Base-by-base conservation (phyloP, 2,888 invertebrate species). In the Aricia artaxerxes region DNA sequence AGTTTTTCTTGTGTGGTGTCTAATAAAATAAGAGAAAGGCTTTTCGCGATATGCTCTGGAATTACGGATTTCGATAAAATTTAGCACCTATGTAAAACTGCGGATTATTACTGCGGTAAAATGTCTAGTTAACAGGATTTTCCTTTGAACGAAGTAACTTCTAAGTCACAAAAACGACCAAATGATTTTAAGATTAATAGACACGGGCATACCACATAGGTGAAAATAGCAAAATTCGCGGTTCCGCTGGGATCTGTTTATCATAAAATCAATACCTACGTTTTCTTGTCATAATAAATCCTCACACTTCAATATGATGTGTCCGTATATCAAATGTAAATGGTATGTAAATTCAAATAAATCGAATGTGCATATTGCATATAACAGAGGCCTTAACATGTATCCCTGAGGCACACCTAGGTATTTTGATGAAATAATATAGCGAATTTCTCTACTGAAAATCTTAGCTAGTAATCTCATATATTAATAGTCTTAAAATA, bases 281-380 rank as follows among this genome's bases (percentile, higher is more conserved):
- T 1, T 57, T 57, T 57, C 49, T 16, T 16, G 57, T 57, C 57
- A 57, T 16, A 57, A 57, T 57, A 57, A 4, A 57, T 57, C 57
- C 57, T 57, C 57, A 57, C 13, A 16, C 57, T 57, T 57, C 57
- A 57, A 57, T 57, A 57, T 57, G 53, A 53, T 69, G 69, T 35
- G 31, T 64, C 31, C 64, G 31, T 64, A 31, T 64, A 69, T 69
- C 69, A 69, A 38, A 69, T 35, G 69, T 35, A 69, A 69, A 69
- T 69, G 1, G 35, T 69, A 38, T 38, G 69, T 69, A 69, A 69
- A 69, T 69, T 38, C 69, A 35, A 69, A 69, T 69, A 69, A 69
- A 69, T 69, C 69, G 35, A 38, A 69, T 69, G 69, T 69, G 69
- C 69, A 69, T 69, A 69, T 69, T 69, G 35, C 69, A 69, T 69